Conservation (phyloP, 2,888 invertebrate genomes). For the Drosophila colorata region DNA sequence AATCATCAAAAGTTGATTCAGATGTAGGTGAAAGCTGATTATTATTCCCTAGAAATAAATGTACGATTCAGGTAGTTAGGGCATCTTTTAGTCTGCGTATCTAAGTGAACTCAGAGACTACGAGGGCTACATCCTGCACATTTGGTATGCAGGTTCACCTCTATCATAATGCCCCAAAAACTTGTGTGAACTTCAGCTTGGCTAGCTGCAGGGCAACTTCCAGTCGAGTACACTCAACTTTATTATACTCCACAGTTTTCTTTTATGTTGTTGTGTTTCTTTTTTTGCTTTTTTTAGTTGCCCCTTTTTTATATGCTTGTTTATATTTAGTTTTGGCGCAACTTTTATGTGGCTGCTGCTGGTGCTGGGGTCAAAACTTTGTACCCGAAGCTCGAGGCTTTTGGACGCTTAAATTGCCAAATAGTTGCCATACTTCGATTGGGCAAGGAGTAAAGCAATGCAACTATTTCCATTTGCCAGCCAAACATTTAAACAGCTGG, state of each 20-base stretch:
- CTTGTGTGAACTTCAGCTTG: neutral
- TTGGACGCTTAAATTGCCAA: slow-evolving; percentile 45
- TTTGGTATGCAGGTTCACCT: slow-evolving; percentile 1
- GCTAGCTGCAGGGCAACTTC: slow-evolving; percentile 20
- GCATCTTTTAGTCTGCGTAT: neutral
- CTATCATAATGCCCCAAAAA: neutral
- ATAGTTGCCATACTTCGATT: slow-evolving; percentile 55
- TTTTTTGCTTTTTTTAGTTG: slow-evolving; percentile 28
- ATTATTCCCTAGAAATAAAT: too few relatives aligned
- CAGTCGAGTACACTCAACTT: slow-evolving; percentile 22
- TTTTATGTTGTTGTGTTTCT: slow-evolving; percentile 15
- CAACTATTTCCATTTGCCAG: slow-evolving; percentile 66
- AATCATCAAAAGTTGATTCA: too few relatives aligned
- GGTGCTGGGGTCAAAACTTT: slow-evolving; percentile 32
- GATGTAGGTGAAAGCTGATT: too few relatives aligned
- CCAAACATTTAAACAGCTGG: slow-evolving; percentile 51
- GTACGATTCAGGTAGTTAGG: too few relatives aligned
- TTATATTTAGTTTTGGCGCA: slow-evolving; percentile 48
- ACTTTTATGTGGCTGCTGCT: slow-evolving; percentile 58
- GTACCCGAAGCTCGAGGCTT: slow-evolving; percentile 12
- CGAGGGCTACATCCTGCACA: neutral
- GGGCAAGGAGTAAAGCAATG: slow-evolving; percentile 37
- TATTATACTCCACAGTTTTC: slow-evolving; percentile 17
- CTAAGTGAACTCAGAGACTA: neutral
- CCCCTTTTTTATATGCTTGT: slow-evolving; percentile 31